These are phyloP conservation scores for Tinea trinotella DNA, from an alignment of 2,888 invertebrate genomes.

Conservation along the genomic window DNA sequence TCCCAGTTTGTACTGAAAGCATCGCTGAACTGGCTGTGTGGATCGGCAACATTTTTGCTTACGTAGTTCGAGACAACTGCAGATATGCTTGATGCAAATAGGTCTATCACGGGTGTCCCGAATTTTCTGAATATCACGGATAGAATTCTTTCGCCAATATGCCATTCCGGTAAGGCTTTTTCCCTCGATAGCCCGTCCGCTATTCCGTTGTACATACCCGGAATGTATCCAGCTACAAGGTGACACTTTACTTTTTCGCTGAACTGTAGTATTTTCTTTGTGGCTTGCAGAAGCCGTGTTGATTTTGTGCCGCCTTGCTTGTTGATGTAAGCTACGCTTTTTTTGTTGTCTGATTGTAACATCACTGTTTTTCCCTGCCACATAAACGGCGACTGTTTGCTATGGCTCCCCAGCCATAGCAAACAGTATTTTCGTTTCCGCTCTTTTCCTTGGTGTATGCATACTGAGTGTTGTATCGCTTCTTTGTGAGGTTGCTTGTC, in stretches of 20 bases:
- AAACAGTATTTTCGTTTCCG: too few relatives aligned
- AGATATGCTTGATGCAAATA: constrained; percentile 17
- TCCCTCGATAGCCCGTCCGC: constrained; percentile 15
- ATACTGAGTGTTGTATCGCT: too few relatives aligned
- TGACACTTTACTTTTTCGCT: too few relatives aligned
- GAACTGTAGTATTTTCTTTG: too few relatives aligned
- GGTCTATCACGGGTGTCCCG: constrained; percentile 18
- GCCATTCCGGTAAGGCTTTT: constrained; percentile 19
- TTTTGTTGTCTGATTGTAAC: constrained; percentile 23
- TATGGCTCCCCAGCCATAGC: too few relatives aligned
- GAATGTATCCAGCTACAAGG: not conserved
- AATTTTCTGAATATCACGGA: constrained; percentile 5
- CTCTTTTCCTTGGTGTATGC: too few relatives aligned
- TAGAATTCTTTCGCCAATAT: not conserved
- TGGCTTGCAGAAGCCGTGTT: not conserved
- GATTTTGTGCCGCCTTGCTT: constrained; percentile 24
- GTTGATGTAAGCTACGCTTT: constrained; percentile 20
- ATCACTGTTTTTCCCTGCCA: constrained; percentile 20
- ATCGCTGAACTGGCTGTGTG: constrained; percentile 18
- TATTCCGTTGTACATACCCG: not conserved
- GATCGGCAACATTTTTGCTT: constrained; percentile 5
- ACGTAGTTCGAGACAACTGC: constrained; percentile 15
- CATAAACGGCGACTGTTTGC: too few relatives aligned
- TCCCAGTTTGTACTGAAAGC: constrained; percentile 22
- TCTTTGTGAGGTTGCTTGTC: too few relatives aligned